Conservation (phyloP, 2,113 vertebrate genomes). For the Chaenogobius annularis region DNA sequence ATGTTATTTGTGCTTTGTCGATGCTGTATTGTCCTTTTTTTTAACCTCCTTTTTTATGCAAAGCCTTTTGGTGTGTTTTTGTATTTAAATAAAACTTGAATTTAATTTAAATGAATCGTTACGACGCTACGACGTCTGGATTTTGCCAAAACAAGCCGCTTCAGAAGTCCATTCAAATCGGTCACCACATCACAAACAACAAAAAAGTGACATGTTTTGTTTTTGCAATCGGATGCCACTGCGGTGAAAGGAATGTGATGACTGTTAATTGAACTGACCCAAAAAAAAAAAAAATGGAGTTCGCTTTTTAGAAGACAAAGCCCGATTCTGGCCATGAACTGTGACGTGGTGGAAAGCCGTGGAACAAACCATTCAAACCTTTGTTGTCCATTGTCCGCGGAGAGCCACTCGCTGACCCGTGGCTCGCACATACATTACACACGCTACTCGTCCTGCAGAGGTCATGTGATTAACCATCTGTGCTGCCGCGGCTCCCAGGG, state of each 20-base stretch:
- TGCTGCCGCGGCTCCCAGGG: conserved; percentile 49
- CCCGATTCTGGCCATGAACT: conserved; percentile 25
- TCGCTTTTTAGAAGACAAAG: conserved; percentile 32
- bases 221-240: neutral
- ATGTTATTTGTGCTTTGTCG: too few species aligned
- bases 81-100: too few species aligned
- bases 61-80: too few species aligned
- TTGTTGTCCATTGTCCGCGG: conserved; percentile 65
- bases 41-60: too few species aligned
- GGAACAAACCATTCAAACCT: conserved; percentile 69
- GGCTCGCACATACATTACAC: conserved; percentile 37
- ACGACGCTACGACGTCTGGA: neutral
- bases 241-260: conserved; percentile 3
- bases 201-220: neutral
- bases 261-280: conserved; percentile 6
- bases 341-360: conserved; percentile 59
- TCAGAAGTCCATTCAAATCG: too few species aligned
- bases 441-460: conserved; percentile 23
- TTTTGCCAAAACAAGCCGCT: neutral
- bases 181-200: too few species aligned
- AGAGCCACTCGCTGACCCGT: conserved; percentile 37
- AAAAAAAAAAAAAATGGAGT: conserved; percentile 1
- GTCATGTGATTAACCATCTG: conserved; percentile 76
- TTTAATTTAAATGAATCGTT: too few species aligned
- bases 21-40: too few species aligned